Evolutionary conservation across 2,113 vertebrate species (phyloP).

Genomic region (Colinus virginianus): DNA sequence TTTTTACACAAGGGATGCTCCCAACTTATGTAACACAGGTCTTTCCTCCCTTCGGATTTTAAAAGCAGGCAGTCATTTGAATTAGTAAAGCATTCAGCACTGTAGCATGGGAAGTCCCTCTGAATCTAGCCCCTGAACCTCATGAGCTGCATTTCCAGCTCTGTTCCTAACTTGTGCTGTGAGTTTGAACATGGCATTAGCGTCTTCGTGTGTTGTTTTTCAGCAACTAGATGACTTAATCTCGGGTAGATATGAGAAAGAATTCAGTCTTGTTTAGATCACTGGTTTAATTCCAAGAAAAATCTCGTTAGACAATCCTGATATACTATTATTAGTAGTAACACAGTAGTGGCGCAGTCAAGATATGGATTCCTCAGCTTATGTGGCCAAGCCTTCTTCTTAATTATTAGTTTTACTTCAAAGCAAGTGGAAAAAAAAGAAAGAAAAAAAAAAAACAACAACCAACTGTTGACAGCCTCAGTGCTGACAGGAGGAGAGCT

Average conservation of each 20-base stretch:
- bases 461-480: neutral
- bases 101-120: neutral
- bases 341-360: neutral
- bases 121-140: neutral
- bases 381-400: neutral
- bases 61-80: neutral
- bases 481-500: neutral
- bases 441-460: neutral
- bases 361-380: neutral
- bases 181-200: neutral
- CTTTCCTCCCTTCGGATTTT: neutral
- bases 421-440: neutral
- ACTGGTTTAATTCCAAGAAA: neutral
- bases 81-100: neutral
- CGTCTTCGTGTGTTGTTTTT: neutral
- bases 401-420: conserved; percentile 64
- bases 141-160: neutral
- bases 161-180: accelerated
- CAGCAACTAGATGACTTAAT: neutral
- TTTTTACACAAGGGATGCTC: neutral
- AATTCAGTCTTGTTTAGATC: neutral
- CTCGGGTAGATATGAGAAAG: neutral
- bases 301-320: neutral
- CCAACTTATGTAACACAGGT: neutral
- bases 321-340: neutral